Conservation (phyloP, 2,797 vertebrate genomes). For the Poeciliopsis gracilis region DNA sequence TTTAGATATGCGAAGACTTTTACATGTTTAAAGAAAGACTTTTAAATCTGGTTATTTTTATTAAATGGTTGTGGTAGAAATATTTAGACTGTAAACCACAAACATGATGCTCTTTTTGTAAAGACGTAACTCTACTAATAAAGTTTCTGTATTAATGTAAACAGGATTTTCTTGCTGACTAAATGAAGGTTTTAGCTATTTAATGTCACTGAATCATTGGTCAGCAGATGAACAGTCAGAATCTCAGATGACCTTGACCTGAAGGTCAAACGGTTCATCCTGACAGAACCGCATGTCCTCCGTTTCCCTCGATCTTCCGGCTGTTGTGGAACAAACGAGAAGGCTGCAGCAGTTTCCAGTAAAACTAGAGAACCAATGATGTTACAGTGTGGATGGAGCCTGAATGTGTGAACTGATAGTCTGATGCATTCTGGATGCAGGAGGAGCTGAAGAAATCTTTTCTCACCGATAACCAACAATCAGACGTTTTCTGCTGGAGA, state of each 20-base stretch:
- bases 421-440: not conserved
- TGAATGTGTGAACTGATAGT: no score
- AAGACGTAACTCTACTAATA: conserved; percentile 60
- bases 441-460: not conserved
- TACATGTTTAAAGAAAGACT: conserved; percentile 53
- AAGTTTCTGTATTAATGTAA: conserved; percentile 59
- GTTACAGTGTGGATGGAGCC: no score
- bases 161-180: conserved; percentile 18
- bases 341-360: not conserved
- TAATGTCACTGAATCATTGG: not conserved
- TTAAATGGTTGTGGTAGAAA: conserved; percentile 64
- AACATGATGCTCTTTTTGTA: conserved; percentile 70
- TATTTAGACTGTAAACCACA: conserved; percentile 67
- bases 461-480: not conserved
- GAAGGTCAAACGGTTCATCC: conserved; percentile 45
- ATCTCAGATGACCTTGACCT: conserved; percentile 54
- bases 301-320: no score
- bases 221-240: conserved; percentile 8
- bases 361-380: no score
- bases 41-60: conserved; percentile 68
- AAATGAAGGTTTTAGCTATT: not conserved
- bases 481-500: not conserved
- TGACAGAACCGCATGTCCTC: conserved; percentile 31
- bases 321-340: conserved; percentile 4
- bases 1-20: conserved; percentile 40